Base-by-base conservation (phyloP, 2,797 vertebrate species). In the Borostomias antarcticus region DNA sequence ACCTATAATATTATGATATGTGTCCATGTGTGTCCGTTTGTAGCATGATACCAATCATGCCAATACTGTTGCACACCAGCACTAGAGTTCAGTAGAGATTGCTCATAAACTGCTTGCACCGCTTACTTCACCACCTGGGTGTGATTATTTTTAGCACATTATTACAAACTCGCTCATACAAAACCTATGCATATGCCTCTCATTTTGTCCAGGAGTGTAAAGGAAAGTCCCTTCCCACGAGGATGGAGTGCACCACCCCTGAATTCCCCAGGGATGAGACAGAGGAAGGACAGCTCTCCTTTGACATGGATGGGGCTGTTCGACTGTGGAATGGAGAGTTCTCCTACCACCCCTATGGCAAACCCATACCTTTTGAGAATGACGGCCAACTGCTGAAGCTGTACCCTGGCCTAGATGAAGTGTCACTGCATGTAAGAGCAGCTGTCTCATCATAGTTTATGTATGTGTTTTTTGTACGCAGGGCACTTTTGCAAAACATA, bases 371-470 rank as follows among this genome's bases (percentile, higher is more conserved):
- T 0, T 91, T 94, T 50, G 80, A 92, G 67, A 74, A 88, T 4
- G 92, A 95, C 0, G 90, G 83, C 10, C 21, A 82, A 0, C 79
- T 82, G 7, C 73, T 92, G 19, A 85, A 5, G 43, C 86, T 98
- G 77, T 93, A 91, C 65, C 92, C 91, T 0, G 94, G 92, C 0
- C 91, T 94, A 0, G 86, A 91, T 0, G 83, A 94, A 74, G 85
- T 98, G 17, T 89, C 94, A 32, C 85, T 96, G 0, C 90, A 95
- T 45, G 97, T 99, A 91, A 79, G 91, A 66, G 5, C 40, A 59
- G 8, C 50, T 26, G 37, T 19, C 1, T 19, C 19, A 32, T 4
- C 2, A 13, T n/a, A 7, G 54, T 53, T 1, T 6, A 35, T 62
- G 50, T n/a, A 35, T 58, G 52, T 54, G 26, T 54, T 28, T 30